phyloP scores from a whole-genome alignment of 2,113 vertebrate genomes.

The Puntigrus tetrazona region DNA sequence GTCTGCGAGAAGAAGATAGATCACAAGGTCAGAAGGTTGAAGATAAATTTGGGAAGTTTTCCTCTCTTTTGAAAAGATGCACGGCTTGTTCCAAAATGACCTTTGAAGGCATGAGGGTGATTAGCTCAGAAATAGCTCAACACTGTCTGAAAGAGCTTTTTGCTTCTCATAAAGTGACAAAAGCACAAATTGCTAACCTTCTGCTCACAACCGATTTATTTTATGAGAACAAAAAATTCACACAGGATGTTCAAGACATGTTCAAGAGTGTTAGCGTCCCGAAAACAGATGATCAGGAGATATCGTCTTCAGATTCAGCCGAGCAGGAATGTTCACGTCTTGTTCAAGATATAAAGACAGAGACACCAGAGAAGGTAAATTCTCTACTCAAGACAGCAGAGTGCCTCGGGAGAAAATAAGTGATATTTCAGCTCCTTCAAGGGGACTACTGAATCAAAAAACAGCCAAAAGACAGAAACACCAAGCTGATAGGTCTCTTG shows the following conservation, averaged over 20 bases:
- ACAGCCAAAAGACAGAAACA: slow-evolving; percentile 63
- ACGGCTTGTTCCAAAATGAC: slow-evolving; percentile 60
- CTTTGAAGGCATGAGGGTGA: slow-evolving; percentile 75
- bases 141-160: slow-evolving; percentile 75
- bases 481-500: slow-evolving; percentile 64
- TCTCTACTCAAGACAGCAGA: slow-evolving; percentile 71
- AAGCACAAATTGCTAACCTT: slow-evolving; percentile 69
- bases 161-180: slow-evolving; percentile 64
- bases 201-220: slow-evolving; percentile 71
- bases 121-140: slow-evolving; percentile 74
- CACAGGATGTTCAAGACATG: slow-evolving; percentile 72
- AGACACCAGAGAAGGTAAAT: slow-evolving; percentile 62
- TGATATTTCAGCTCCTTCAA: slow-evolving; percentile 79
- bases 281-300: too few relatives aligned
- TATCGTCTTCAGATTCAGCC: too few relatives aligned
- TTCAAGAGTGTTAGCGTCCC: too few relatives aligned
- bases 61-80: slow-evolving; percentile 72
- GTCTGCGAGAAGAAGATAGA: slow-evolving; percentile 59
- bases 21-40: too few relatives aligned
- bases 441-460: slow-evolving; percentile 78
- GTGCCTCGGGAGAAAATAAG: slow-evolving; percentile 72
- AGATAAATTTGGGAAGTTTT: slow-evolving; percentile 76
- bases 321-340: too few relatives aligned
- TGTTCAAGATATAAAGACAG: slow-evolving; percentile 65
- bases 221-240: slow-evolving; percentile 74